Base-by-base conservation (phyloP, 2,888 invertebrate genomes). In the Pelosia muscerda region DNA sequence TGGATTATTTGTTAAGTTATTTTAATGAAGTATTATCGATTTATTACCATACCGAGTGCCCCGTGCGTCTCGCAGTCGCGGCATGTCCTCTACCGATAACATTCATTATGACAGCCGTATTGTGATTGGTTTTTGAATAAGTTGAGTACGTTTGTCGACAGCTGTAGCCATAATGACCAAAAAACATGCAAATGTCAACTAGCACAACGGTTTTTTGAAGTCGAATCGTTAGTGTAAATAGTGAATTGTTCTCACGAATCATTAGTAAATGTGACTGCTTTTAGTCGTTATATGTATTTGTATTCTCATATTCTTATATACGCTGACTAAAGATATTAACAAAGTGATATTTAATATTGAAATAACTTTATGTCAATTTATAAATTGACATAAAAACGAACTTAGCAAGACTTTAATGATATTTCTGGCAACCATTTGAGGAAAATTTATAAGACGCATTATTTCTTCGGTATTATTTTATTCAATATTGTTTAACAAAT, bases 101-200 rank as follows among this genome's bases (percentile, higher is more conserved):
- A 38, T 23, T 25, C 42, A 19, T 49, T 58, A 65, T 58, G 38
- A 63, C 23, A 15, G 25, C 22, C 10, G 42, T 26, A 28, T 64
- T 64, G 49, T 57, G 57, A 64, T 64, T 55, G 56, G 55, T 38
- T 63, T 56, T 31, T 63, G 55, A 63, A 55, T 63, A 63, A 63
- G 56, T 63, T 34, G 54, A 28, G 55, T 15, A 38, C n/a, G 15
- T 53, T 63, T 53, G 54, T 34, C 56, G 55, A 56, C 63, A 63
- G 63, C 55, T 63, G 63, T 63, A 22, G 25, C 63, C 25, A 25
- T 63, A 63, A 63, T 56, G 55, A 63, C 34, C 38, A 1, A 19
- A 9, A 34, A 25, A 11, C 63, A 63, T 63, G 63, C 63, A 63
- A 63, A 63, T 63, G 63, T 63, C 63, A 63, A 56, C 19, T n/a